A percentile compares a stretch with the other conserved stretches of the same genome.
These are phyloP conservation scores for Hypercompe scribonia DNA, from an alignment of 2,888 invertebrate genomes.

Conservation along the genomic window DNA sequence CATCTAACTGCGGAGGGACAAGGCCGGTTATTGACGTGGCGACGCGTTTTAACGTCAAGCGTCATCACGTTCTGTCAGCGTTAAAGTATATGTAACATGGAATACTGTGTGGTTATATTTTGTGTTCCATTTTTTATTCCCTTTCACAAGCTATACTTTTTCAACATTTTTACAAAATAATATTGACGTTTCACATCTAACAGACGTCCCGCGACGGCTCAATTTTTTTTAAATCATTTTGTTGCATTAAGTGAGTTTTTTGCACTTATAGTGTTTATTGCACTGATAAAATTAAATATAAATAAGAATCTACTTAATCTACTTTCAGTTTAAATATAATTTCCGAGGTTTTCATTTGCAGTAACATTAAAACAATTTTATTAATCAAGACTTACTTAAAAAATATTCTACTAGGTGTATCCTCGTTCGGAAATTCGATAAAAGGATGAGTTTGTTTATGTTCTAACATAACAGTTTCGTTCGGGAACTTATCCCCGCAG, in stretches of 20 bases:
- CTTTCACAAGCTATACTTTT: no score
- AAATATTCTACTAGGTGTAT: conserved; percentile 82
- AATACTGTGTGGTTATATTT: no score
- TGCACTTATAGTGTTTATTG: background rate
- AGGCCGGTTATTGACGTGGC: background rate
- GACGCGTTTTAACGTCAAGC: background rate
- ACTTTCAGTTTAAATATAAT: background rate
- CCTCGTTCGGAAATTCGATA: conserved; percentile 82
- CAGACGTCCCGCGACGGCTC: background rate
- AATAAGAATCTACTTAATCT: background rate
- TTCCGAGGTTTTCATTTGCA: conserved; percentile 5
- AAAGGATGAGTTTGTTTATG: conserved; percentile 83
- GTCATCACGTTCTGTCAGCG: no score
- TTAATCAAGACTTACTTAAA: conserved; percentile 75
- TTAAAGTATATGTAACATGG: no score
- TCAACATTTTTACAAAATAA: background rate
- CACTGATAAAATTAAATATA: background rate
- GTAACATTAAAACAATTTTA: conserved; percentile 25
- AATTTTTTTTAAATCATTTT: background rate
- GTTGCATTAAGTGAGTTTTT: background rate
- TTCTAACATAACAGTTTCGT: conserved; percentile 72
- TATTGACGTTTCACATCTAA: background rate
- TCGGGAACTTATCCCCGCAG: conserved; percentile 76
- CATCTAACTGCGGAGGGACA: background rate
- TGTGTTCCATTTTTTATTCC: no score